Evolutionary conservation across 2,888 invertebrate species (phyloP).

Genomic region (Melanargia galathea): DNA sequence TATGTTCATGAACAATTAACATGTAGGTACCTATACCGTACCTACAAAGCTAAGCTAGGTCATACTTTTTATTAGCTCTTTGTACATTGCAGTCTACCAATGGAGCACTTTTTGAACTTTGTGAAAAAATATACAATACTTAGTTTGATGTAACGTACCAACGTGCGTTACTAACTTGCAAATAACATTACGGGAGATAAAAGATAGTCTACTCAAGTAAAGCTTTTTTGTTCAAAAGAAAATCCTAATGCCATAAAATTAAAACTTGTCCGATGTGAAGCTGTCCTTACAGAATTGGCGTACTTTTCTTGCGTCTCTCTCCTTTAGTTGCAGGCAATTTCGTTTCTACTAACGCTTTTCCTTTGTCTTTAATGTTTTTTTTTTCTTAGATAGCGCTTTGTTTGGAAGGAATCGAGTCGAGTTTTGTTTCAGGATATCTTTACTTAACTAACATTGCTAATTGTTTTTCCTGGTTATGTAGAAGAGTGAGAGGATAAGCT

Average conservation of each 20-base stretch:
- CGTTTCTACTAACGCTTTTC: constrained; percentile 45
- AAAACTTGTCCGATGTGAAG: constrained; percentile 24
- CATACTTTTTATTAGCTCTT: no score
- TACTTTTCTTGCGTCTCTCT: constrained; percentile 29
- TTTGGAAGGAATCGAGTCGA: constrained; percentile 35
- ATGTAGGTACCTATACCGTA: no score
- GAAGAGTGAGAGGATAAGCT: no score
- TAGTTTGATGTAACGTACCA: no score
- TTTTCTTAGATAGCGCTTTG: constrained; percentile 47
- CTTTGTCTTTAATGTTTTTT: constrained; percentile 47
- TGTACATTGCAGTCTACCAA: no score
- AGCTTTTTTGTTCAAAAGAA: background rate
- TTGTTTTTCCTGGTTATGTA: constrained; percentile 15
- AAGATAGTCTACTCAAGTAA: background rate
- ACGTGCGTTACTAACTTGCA: background rate
- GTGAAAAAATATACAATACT: background rate
- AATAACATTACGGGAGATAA: background rate
- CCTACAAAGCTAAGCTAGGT: no score
- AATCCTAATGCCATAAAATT: constrained; percentile 10
- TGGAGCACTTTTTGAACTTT: background rate
- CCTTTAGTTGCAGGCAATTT: constrained; percentile 50
- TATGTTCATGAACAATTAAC: no score
- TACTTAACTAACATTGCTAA: constrained; percentile 15
- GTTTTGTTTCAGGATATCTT: constrained; percentile 25
- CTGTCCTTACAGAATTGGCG: constrained; percentile 33